Percentiles rank a stretch among this genome's conserved stretches.
These are phyloP conservation scores for Anser brachyrhynchus DNA, from an alignment of 2,113 vertebrate species.

Conservation along the genomic window DNA sequence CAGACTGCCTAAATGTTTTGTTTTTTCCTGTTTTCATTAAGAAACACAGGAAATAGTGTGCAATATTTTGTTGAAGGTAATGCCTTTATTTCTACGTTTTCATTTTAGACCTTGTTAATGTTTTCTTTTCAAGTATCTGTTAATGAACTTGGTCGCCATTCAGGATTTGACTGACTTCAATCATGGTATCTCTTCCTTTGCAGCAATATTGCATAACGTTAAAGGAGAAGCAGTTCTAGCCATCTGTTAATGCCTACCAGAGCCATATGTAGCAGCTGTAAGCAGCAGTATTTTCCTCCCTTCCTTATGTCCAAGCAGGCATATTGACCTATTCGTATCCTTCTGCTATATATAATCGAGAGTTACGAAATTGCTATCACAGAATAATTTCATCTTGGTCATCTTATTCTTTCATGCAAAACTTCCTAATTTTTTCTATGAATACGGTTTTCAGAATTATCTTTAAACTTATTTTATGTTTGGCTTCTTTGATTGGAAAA, in stretches of 20 bases:
- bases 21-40: neutral
- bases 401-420: neutral
- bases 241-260: conserved; percentile 46
- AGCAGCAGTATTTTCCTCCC: conserved; percentile 44
- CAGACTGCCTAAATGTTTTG: neutral
- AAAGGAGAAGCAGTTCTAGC: conserved; percentile 3
- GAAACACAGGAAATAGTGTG: neutral
- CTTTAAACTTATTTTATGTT: neutral
- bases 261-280: conserved; percentile 45
- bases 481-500: neutral
- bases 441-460: neutral
- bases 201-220: neutral
- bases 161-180: neutral
- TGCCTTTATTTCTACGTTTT: neutral
- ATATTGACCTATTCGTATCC: neutral
- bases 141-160: neutral
- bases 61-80: neutral
- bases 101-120: neutral
- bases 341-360: neutral
- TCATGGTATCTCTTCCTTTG: neutral
- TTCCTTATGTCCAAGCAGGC: conserved; percentile 35
- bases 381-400: neutral
- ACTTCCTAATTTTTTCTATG: neutral
- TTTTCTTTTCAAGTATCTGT: neutral
- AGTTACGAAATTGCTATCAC: neutral